Conservation (phyloP, 2,797 vertebrate species). For the Sebastes vulpes region DNA sequence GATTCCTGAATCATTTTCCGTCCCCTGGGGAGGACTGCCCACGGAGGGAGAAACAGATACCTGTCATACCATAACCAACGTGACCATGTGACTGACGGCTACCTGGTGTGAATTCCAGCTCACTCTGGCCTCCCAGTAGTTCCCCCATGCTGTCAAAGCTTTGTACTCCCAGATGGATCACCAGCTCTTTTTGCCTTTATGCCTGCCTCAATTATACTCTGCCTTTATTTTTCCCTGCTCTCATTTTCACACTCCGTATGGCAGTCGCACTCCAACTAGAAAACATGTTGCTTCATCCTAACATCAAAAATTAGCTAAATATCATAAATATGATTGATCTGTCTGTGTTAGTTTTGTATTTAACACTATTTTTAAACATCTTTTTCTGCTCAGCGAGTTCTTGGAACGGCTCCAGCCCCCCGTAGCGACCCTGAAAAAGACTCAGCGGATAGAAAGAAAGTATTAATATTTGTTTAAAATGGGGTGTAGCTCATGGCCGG, state of each 20-base stretch:
- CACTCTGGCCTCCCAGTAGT: conserved; percentile 26
- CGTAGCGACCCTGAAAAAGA: not conserved
- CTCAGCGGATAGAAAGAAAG: not conserved
- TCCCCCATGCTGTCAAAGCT: conserved; percentile 22
- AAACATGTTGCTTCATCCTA: not conserved
- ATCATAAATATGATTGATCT: not conserved
- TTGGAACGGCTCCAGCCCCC: not conserved
- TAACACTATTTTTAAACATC: not conserved
- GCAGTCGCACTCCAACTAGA: not conserved
- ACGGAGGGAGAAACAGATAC: conserved; percentile 32
- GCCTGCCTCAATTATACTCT: not conserved
- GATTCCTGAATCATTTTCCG: conserved; percentile 7
- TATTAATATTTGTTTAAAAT: not conserved
- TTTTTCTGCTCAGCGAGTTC: not conserved
- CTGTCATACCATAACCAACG: conserved; percentile 18
- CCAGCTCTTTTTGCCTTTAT: not conserved
- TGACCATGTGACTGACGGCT: conserved; percentile 47
- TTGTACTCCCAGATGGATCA: conserved; percentile 24
- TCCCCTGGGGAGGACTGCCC: conserved; percentile 10
- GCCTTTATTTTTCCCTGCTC: not conserved
- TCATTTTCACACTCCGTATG: not conserved
- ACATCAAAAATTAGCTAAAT: not conserved
- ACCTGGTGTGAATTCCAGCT: conserved; percentile 32
- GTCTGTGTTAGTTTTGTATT: not conserved
- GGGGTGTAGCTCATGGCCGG: not conserved